Conservation (phyloP, 2,888 invertebrate species). For the Melanchra persicariae region DNA sequence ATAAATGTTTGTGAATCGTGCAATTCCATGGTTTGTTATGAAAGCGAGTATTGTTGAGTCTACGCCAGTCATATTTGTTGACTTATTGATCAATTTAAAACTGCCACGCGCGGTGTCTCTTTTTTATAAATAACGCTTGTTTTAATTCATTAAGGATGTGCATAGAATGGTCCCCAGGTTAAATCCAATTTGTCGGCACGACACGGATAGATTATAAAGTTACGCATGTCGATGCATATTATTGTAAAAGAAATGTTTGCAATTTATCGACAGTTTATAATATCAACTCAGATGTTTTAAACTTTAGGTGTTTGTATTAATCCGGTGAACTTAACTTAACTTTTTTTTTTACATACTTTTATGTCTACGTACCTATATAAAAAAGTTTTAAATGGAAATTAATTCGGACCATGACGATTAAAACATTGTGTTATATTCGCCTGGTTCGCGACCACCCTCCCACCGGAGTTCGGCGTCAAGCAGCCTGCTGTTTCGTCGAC, state of each 20-base stretch:
- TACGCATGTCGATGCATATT: background rate
- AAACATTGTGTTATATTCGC: too few relatives aligned
- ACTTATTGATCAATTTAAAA: background rate
- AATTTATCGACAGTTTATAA: background rate
- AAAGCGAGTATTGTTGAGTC: slow-evolving; percentile 9
- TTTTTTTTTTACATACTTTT: too few relatives aligned
- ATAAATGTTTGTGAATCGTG: slow-evolving; percentile 38
- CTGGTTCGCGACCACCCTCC: too few relatives aligned
- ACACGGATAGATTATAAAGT: background rate
- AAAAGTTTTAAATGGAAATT: too few relatives aligned
- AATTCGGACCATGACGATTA: too few relatives aligned
- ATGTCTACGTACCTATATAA: too few relatives aligned
- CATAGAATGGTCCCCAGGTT: background rate
- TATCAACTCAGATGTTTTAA: background rate
- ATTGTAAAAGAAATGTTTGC: background rate
- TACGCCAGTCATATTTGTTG: slow-evolving; percentile 10
- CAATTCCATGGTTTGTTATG: slow-evolving; percentile 31
- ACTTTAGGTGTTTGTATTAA: background rate
- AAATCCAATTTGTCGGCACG: background rate
- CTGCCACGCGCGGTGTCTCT: background rate
- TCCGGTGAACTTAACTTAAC: too few relatives aligned
- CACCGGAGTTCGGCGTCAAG: too few relatives aligned
- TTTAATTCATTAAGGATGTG: background rate
- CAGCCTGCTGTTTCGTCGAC: too few relatives aligned
- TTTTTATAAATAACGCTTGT: background rate